phyloP scores from a whole-genome alignment of 2,888 invertebrate genomes.

The Altica lythri region DNA sequence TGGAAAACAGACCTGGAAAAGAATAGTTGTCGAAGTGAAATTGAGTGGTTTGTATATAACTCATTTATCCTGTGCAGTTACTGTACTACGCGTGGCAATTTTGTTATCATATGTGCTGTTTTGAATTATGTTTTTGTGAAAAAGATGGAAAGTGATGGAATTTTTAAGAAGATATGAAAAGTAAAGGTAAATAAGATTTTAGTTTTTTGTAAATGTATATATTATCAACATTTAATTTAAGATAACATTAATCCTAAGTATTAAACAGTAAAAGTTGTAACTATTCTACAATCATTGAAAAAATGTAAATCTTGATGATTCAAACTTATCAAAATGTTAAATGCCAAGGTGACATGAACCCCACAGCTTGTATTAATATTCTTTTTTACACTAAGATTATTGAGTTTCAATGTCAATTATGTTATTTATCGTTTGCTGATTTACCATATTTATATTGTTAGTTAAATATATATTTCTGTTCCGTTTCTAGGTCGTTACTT shows the following conservation, averaged over 20 bases:
- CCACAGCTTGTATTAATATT: constrained; percentile 4
- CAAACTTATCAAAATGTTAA: constrained; percentile 8
- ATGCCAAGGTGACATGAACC: constrained; percentile 9
- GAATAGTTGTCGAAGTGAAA: constrained; percentile 10
- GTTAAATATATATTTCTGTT: too few species aligned
- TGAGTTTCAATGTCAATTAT: too few species aligned
- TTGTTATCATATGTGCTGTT: constrained; percentile 10
- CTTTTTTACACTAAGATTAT: too few species aligned
- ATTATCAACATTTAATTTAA: neutral
- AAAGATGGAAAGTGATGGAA: constrained; percentile 7
- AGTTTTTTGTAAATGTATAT: neutral
- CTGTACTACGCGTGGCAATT: constrained; percentile 19
- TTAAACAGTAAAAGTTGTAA: too few species aligned
- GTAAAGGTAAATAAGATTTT: constrained; percentile 9
- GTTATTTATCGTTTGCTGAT: too few species aligned
- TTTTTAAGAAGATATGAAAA: constrained; percentile 14
- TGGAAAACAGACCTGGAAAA: constrained; percentile 1
- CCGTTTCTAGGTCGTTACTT: too few species aligned
- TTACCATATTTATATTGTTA: too few species aligned
- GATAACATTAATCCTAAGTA: too few species aligned
- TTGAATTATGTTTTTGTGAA: constrained; percentile 4
- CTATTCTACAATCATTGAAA: too few species aligned
- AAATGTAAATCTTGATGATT: neutral
- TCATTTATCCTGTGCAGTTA: constrained; percentile 6
- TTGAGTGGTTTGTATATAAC: constrained; percentile 6